phyloP scores from a whole-genome alignment of 2,888 invertebrate species.

The Polymixis lichenea region DNA sequence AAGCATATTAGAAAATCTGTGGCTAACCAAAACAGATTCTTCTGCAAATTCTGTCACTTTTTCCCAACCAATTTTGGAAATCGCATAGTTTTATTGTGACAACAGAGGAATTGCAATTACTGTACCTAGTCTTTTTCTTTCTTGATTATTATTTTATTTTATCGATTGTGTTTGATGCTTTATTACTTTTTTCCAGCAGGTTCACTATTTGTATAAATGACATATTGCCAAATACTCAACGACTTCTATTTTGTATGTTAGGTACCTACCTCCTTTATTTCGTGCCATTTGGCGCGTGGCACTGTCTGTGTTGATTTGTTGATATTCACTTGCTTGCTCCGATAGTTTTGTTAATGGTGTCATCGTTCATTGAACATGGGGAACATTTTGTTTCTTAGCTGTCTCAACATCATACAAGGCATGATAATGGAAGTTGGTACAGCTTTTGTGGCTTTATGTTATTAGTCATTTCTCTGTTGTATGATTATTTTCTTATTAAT shows the following conservation, averaged over 20 bases:
- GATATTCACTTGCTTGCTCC: conserved; percentile 17
- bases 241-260: conserved; percentile 42
- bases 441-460: not conserved
- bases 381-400: not conserved
- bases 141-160: not conserved
- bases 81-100: not conserved
- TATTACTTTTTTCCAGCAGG: not conserved
- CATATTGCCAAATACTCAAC: conserved; percentile 34
- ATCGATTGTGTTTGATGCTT: not conserved
- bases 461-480: not conserved
- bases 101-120: not conserved
- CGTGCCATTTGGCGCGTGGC: conserved; percentile 60
- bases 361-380: not conserved
- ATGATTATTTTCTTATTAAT: not conserved
- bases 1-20: not conserved
- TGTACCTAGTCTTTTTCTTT: not conserved
- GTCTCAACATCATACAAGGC: not conserved
- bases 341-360: conserved; percentile 14
- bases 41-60: not conserved
- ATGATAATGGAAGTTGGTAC: not conserved
- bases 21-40: not conserved
- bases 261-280: conserved; percentile 3
- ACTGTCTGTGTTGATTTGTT: conserved; percentile 44
- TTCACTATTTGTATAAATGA: conserved; percentile 9
- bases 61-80: not conserved